Conservation (phyloP, 2,888 invertebrate genomes). For the Uropetala carovei region DNA sequence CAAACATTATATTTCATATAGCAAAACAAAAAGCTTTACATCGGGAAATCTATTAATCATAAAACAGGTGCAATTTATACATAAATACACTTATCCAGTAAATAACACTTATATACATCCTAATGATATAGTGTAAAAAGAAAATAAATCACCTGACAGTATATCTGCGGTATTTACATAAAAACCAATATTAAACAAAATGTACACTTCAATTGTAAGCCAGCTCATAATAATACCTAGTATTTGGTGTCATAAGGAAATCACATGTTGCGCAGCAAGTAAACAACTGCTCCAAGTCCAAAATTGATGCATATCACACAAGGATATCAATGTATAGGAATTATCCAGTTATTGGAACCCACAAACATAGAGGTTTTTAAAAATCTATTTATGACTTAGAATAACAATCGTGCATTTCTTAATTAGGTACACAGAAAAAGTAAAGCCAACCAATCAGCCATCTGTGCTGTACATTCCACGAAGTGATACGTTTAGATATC, state of each 20-base stretch:
- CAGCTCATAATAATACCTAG: constrained; percentile 31
- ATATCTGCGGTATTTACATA: constrained; percentile 4
- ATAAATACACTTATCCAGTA: constrained; percentile 40
- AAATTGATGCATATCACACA: constrained; percentile 56
- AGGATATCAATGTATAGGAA: constrained; percentile 51
- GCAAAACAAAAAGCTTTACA: background rate
- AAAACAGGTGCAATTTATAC: constrained; percentile 31
- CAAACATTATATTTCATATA: background rate
- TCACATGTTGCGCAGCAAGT: constrained; percentile 56
- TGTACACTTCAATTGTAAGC: background rate
- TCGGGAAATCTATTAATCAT: background rate
- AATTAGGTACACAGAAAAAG: constrained; percentile 58
- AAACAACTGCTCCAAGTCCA: constrained; percentile 52
- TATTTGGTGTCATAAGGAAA: constrained; percentile 62
- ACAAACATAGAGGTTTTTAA: constrained; percentile 35
- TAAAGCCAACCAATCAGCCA: constrained; percentile 37
- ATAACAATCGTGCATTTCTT: constrained; percentile 50
- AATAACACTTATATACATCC: constrained; percentile 25
- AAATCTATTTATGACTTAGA: constrained; percentile 48
- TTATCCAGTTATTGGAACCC: constrained; percentile 45
- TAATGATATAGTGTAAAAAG: constrained; percentile 17
- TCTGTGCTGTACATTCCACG: constrained; percentile 37
- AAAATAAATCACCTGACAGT: background rate
- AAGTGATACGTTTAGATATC: constrained; percentile 17
- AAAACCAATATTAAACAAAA: constrained; percentile 11